Conservation (phyloP, 2,113 vertebrate genomes). For the Cichladusa arquata region DNA sequence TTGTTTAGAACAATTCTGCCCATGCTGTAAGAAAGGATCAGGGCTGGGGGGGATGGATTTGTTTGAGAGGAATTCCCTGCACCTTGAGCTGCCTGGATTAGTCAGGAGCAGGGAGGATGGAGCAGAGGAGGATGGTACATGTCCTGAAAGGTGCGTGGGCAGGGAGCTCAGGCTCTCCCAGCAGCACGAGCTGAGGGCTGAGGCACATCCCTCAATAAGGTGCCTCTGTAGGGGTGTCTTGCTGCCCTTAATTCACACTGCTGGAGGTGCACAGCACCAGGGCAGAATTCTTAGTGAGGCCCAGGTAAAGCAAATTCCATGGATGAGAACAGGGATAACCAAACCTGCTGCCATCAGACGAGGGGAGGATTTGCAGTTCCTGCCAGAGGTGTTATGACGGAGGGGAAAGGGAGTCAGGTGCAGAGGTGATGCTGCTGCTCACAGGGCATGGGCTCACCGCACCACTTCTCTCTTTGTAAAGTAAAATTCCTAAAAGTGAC, state of each 20-base stretch:
- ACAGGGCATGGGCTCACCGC: accelerated
- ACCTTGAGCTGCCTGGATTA: neutral
- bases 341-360: neutral
- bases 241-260: accelerated
- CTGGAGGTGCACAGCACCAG: neutral
- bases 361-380: neutral
- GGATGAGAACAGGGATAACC: neutral
- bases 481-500: neutral
- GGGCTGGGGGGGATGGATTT: neutral
- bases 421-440: neutral
- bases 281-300: neutral
- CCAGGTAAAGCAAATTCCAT: neutral
- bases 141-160: neutral
- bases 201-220: accelerated
- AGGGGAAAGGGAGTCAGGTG: neutral
- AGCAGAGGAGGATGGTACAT: neutral
- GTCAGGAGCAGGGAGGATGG: neutral
- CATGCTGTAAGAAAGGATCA: neutral
- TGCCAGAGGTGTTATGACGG: neutral
- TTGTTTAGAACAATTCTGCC: conserved; percentile 3
- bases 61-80: neutral
- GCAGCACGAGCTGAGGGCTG: neutral
- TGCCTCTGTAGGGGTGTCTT: neutral
- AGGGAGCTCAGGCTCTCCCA: neutral
- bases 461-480: neutral